A percentile compares a stretch with the other conserved stretches of the same genome.
These are phyloP conservation scores for Tetheella fluctuosa DNA, from an alignment of 2,888 invertebrate species.

Conservation along the genomic window DNA sequence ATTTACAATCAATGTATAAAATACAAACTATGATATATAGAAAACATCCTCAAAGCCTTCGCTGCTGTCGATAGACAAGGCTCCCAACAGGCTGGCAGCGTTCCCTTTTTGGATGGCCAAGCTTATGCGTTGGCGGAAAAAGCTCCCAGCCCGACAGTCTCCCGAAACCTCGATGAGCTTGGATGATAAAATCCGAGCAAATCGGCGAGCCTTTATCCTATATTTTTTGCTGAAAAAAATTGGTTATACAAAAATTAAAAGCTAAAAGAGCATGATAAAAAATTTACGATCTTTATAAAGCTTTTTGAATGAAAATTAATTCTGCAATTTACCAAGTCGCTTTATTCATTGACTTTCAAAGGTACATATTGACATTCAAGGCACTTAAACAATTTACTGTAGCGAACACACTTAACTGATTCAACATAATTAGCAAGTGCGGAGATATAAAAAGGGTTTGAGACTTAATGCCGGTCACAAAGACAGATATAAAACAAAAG, in stretches of 20 bases:
- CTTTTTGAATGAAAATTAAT: neutral
- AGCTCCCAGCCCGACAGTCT: too few species aligned
- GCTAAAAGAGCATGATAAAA: neutral
- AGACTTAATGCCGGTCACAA: conserved; percentile 13
- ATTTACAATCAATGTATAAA: too few species aligned
- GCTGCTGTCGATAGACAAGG: too few species aligned
- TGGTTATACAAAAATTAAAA: neutral
- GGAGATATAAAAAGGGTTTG: conserved; percentile 9
- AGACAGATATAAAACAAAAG: conserved; percentile 31
- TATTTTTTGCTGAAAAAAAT: too few species aligned
- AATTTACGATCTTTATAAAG: neutral
- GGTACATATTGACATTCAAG: conserved; percentile 7
- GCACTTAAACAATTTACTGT: conserved; percentile 7
- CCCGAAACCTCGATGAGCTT: too few species aligned
- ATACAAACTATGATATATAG: too few species aligned
- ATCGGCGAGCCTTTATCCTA: too few species aligned
- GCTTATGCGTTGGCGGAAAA: too few species aligned
- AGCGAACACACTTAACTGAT: conserved; percentile 2
- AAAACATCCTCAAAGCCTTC: too few species aligned
- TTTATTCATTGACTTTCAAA: neutral
- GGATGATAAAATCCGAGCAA: too few species aligned
- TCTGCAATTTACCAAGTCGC: neutral
- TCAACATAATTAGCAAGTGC: conserved; percentile 14
- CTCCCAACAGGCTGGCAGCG: too few species aligned
- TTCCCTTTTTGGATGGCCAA: too few species aligned